Base-by-base conservation (phyloP, 2,888 invertebrate genomes). In the Glomeris marginata region DNA sequence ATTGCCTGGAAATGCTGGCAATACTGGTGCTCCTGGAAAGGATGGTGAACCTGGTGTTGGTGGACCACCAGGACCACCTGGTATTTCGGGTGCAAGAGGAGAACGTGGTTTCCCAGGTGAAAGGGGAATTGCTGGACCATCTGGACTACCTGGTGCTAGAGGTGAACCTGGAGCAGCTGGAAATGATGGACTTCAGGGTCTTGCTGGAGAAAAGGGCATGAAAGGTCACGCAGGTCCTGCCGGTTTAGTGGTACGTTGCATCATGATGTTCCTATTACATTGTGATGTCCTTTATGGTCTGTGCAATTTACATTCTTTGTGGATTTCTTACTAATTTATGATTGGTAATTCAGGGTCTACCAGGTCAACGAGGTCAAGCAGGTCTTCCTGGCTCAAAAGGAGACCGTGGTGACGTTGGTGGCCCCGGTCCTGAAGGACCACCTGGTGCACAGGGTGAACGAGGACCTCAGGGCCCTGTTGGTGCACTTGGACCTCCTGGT, bases 41-140 rank as follows among this genome's bases (percentile, higher is more conserved):
- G 84, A 86, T 64, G 86, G 86, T 2, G 81, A 80, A 61, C 66
- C 75, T 1, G 85, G 85, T 1, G 62, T 77, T 11, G 77, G 80
- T 47, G 85, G 84, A 1, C 62, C 75, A 1, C 65, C 71, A 1
- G 80, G 80, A 0, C 71, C 72, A 1, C 67, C 74, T 0, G 64
- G 64, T 40, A 55, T 56, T 41, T 43, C 58, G 8, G 64, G 64
- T 37, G 53, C 62, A 37, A 66, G 68, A 38, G 42, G 57, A 41
- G 75, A 76, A 60, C 63, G 75, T 62, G 84, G 84, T 2, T 80
- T 79, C 62, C 78, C 81, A 2, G 84, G 84, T 4, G 56, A 55
- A 13, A 57, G 58, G 10, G 68, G 69, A 40, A 55, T 60, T 47
- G 58, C 61, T 47, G 81, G 81, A 0, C 65, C 72, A 0, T 64